phyloP scores from a whole-genome alignment of 2,888 invertebrate species.

The Apoderus coryli region DNA sequence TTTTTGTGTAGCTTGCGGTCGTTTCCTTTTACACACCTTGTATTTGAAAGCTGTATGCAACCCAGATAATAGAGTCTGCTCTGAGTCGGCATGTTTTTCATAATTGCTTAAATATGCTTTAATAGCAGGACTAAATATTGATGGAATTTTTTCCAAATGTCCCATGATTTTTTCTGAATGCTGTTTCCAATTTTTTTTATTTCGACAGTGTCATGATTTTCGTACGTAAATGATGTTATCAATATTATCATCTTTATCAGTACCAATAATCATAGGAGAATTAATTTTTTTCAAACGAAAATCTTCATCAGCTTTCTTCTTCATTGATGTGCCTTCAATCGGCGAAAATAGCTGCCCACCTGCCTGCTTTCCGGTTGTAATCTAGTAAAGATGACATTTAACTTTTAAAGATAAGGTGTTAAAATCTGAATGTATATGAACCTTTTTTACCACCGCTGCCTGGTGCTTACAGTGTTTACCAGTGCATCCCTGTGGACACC shows the following conservation, averaged over 20 bases:
- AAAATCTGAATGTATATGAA: constrained; percentile 6
- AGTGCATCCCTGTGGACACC: constrained; percentile 7
- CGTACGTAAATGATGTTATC: neutral
- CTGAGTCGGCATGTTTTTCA: constrained; percentile 2
- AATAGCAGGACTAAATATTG: constrained; percentile 4
- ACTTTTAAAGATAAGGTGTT: constrained; percentile 7
- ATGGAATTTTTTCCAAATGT: constrained; percentile 2
- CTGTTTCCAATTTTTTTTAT: neutral
- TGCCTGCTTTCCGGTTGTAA: constrained; percentile 9
- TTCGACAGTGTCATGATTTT: constrained; percentile 2
- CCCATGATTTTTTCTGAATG: constrained; percentile 1
- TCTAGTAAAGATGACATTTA: constrained; percentile 6
- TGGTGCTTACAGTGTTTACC: constrained; percentile 8
- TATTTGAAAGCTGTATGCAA: constrained; percentile 4
- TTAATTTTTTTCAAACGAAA: neutral
- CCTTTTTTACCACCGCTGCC: constrained; percentile 8
- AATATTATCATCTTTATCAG: constrained; percentile 1
- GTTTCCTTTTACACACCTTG: too few relatives aligned
- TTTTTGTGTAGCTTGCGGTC: constrained; percentile 4
- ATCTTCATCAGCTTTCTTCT: constrained; percentile 2
- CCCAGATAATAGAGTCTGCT: constrained; percentile 1
- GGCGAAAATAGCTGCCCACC: constrained; percentile 5
- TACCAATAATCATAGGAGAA: constrained; percentile 1
- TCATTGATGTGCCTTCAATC: constrained; percentile 2
- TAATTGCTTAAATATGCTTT: constrained; percentile 2